Conservation (phyloP, 1,140 invertebrate genomes). For the Drosophila ficusphila region DNA sequence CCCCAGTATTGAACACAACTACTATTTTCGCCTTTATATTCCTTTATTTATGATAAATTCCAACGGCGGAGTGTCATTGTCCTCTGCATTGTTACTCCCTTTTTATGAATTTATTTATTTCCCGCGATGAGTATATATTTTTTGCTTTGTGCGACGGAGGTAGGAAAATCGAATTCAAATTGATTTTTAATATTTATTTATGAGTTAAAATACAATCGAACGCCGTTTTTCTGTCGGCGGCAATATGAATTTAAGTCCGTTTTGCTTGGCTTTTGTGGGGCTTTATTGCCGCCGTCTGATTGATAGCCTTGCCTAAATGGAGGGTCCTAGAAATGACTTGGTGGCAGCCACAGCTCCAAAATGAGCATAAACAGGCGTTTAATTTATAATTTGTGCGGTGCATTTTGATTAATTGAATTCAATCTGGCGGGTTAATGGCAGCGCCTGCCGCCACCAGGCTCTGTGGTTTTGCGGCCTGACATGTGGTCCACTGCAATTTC, state of each 20-base stretch:
- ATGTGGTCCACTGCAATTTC: conserved; percentile 66
- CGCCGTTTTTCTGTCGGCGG: conserved; percentile 40
- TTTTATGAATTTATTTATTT: conserved; percentile 26
- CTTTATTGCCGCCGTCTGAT: conserved; percentile 63
- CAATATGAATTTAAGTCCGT: neutral
- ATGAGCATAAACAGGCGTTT: conserved; percentile 59
- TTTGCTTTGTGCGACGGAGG: conserved; percentile 7
- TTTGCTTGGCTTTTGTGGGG: conserved; percentile 6
- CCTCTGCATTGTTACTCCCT: conserved; percentile 4
- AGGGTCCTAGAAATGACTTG: conserved; percentile 8
- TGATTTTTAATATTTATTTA: conserved; percentile 74
- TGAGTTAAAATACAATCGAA: conserved; percentile 64
- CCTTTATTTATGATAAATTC: neutral
- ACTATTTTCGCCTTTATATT: neutral
- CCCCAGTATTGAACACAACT: neutral
- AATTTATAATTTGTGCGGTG: conserved; percentile 79
- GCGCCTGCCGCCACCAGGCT: neutral
- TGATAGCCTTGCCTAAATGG: conserved; percentile 43
- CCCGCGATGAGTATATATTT: conserved; percentile 13
- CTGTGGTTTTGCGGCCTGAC: conserved; percentile 71
- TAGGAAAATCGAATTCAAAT: conserved; percentile 51
- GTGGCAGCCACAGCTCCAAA: conserved; percentile 10
- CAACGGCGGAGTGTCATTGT: neutral
- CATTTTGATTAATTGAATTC: conserved; percentile 76
- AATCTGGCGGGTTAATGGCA: conserved; percentile 59